phyloP scores from a whole-genome alignment of 2,113 vertebrate genomes.

The Petrocephalus zakoni region DNA sequence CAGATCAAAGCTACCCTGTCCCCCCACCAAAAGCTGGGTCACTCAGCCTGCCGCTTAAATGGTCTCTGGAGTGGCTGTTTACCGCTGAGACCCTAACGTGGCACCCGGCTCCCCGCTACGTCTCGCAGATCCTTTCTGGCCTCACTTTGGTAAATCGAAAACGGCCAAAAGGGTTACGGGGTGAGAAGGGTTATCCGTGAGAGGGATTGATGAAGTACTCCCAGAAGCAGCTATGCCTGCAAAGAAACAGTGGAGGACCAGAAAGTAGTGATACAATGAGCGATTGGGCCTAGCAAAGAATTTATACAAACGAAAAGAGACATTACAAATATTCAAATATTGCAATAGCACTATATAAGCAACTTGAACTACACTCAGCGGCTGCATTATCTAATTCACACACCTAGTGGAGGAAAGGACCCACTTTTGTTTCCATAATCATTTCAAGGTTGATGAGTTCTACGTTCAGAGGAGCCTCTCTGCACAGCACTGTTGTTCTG shows the following conservation, averaged over 20 bases:
- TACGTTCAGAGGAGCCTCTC: background rate
- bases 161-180: background rate
- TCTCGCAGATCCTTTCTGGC: background rate
- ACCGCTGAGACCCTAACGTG: background rate
- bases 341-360: background rate
- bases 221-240: background rate
- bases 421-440: background rate
- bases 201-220: background rate
- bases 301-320: background rate
- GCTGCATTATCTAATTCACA: background rate
- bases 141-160: background rate
- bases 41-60: slow-evolving; percentile 2
- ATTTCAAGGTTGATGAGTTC: background rate
- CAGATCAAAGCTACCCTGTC: slow-evolving; percentile 1
- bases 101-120: background rate
- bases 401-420: background rate
- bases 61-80: background rate
- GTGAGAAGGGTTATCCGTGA: background rate
- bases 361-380: background rate
- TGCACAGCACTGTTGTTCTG: background rate
- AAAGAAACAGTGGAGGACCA: background rate
- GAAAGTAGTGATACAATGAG: background rate
- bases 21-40: background rate
- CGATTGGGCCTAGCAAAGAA: background rate
- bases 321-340: background rate